phyloP scores from a whole-genome alignment of 2,113 vertebrate species.

The Setophaga coronata region DNA sequence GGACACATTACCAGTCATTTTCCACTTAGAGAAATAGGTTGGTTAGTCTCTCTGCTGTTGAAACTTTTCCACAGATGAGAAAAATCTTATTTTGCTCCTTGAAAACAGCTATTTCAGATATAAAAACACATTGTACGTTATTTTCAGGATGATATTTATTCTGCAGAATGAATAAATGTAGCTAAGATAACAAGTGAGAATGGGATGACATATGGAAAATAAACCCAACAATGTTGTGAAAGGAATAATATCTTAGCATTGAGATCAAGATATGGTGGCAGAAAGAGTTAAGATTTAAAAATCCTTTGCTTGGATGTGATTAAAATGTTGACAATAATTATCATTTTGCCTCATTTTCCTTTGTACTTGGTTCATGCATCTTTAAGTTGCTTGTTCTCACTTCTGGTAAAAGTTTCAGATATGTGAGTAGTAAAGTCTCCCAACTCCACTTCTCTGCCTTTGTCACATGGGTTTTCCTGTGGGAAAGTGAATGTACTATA shows the following conservation, averaged over 20 bases:
- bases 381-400: not conserved
- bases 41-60: not conserved
- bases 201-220: not conserved
- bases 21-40: not conserved
- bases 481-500: not conserved
- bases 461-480: not conserved
- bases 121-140: not conserved
- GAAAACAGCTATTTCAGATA: not conserved
- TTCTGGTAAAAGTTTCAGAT: not conserved
- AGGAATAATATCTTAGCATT: not conserved
- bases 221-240: not conserved
- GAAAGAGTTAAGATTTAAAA: not conserved
- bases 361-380: not conserved
- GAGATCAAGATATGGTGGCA: not conserved
- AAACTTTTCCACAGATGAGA: not conserved
- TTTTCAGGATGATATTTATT: not conserved
- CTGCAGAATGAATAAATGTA: not conserved
- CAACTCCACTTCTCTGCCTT: not conserved
- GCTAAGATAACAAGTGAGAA: not conserved
- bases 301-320: not conserved
- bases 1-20: not conserved
- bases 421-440: not conserved
- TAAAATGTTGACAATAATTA: slow-evolving; percentile 20
- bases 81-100: not conserved
- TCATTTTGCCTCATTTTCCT: not conserved